Conservation (phyloP, 2,797 vertebrate species). For the Anisognathus igniventris region DNA sequence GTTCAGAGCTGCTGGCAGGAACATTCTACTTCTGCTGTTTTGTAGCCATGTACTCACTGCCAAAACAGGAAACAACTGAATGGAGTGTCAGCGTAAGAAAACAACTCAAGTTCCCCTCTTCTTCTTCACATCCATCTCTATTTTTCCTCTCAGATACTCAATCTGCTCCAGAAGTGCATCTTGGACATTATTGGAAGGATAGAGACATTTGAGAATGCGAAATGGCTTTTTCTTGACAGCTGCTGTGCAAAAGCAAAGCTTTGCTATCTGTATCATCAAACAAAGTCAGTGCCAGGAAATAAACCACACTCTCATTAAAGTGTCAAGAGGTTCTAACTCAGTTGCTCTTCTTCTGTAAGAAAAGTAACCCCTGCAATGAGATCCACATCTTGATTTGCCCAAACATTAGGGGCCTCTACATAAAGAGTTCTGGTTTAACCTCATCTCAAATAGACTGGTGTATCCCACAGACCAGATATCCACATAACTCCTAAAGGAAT, state of each 20-base stretch:
- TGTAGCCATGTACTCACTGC: conserved; percentile 8
- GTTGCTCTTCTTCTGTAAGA: neutral
- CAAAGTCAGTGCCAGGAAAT: conserved; percentile 48
- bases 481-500: neutral
- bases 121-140: neutral
- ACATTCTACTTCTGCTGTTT: conserved; percentile 16
- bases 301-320: conserved; percentile 36
- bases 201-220: neutral
- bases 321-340: conserved; percentile 29
- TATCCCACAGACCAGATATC: neutral
- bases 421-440: neutral
- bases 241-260: conserved; percentile 25
- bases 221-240: conserved; percentile 36
- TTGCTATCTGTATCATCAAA: conserved; percentile 40
- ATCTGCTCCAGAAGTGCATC: neutral
- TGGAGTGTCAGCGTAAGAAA: neutral
- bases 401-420: neutral
- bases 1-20: conserved; percentile 45
- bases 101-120: conserved; percentile 26
- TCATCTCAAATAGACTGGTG: neutral
- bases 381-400: neutral
- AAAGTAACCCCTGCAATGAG: neutral
- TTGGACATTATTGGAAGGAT: neutral
- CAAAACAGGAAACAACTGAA: conserved; percentile 63
- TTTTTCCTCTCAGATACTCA: neutral